Evolutionary conservation across 2,797 vertebrate genomes (phyloP), one percentile per base, ranked within the genome.

Genomic region (Eleutherodactylus coqui): DNA sequence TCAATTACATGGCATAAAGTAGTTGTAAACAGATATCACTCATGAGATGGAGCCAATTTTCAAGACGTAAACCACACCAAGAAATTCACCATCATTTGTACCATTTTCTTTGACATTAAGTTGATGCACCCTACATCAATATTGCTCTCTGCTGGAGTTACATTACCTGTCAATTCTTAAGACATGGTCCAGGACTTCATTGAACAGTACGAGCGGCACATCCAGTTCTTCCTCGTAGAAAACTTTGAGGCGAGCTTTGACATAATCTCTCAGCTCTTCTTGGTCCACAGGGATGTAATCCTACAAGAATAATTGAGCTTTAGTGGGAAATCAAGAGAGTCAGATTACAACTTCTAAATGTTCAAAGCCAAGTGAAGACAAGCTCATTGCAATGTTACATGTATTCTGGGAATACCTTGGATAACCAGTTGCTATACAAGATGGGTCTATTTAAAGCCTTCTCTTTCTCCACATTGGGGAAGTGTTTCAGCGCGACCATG

Each of bases 371-470:
- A n/a, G n/a, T n/a, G n/a, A n/a, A n/a, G 29, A 78, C 34, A 41
- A 75, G 72, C 38, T 17, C 43, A 29, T 6, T 17, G 27, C 43
- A 47, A 4, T 24, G 75, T 5, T 0, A 4, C n/a, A 9, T 27
- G 8, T 58, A 5, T 17, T 41, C 38, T 16, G n/a, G n/a, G 4
- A n/a, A 34, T 88, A 97, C 98, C 96, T 99, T 99, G 0, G 98
- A 99, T 14, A 99, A 93, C 98, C 98, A 99, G 95, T 99, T 99
- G 94, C 98, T 99, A 93, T 99, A 99, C 8, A 99, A 94, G 90
- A 99, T 99, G 32, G 98, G 98, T 81, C 97, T 95, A 93, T 92
- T 97, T 90, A 99, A 94, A 60, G 93, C 98, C 87, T 96, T 98
- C 79, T 99, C 98, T 83, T 97, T 96, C 90, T 99, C 97, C 7